These are phyloP conservation scores for Dryobota labecula DNA, from an alignment of 2,888 invertebrate genomes.

Conservation along the genomic window DNA sequence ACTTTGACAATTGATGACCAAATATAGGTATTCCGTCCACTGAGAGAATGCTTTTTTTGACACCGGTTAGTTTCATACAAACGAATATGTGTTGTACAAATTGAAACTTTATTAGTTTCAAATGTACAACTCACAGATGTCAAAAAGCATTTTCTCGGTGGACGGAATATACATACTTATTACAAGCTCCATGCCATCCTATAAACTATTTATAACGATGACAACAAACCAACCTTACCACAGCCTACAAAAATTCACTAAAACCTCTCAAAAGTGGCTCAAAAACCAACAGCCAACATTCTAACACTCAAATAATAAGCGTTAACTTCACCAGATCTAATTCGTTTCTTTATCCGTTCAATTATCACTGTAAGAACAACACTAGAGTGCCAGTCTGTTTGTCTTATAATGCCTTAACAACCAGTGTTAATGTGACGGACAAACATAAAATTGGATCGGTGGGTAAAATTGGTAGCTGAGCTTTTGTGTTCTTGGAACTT, in stretches of 20 bases:
- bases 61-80: too few relatives aligned
- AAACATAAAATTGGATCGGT: constrained; percentile 78
- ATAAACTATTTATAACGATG: not conserved
- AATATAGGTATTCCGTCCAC: too few relatives aligned
- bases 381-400: constrained; percentile 67
- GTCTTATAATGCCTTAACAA: constrained; percentile 75
- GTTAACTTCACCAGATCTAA: constrained; percentile 77
- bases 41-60: too few relatives aligned
- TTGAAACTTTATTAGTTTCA: too few relatives aligned
- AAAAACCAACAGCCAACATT: constrained; percentile 41
- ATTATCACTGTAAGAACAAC: constrained; percentile 80
- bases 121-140: too few relatives aligned
- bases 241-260: constrained; percentile 7
- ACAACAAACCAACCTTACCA: not conserved
- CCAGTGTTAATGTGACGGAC: constrained; percentile 70
- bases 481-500: constrained; percentile 75
- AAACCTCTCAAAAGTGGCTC: constrained; percentile 9
- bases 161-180: not conserved
- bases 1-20: too few relatives aligned
- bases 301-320: constrained; percentile 61
- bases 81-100: too few relatives aligned
- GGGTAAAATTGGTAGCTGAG: constrained; percentile 82
- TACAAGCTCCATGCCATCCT: not conserved
- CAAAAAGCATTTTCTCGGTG: too few relatives aligned
- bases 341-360: constrained; percentile 81